Percentiles rank a stretch among this genome's conserved stretches.
phyloP scores from a whole-genome alignment of 1,140 invertebrate genomes.

The Cydia fagiglandana region DNA sequence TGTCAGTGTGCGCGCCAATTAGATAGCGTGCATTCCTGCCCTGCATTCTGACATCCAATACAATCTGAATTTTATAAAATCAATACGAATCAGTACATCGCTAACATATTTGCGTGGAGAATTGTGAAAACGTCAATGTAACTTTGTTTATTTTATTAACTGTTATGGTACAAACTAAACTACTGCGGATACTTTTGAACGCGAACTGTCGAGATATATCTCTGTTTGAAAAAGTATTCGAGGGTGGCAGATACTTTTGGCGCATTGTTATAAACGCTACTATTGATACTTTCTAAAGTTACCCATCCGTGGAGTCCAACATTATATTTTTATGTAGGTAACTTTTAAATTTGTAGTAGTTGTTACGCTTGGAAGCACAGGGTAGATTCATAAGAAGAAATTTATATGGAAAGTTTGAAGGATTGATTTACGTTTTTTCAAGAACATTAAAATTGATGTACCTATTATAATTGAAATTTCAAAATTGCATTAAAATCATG shows the following conservation, averaged over 20 bases:
- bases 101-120: background rate
- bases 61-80: constrained; percentile 32
- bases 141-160: too few relatives aligned
- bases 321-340: background rate
- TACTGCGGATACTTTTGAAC: too few relatives aligned
- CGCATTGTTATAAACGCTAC: too few relatives aligned
- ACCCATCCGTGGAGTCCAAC: background rate
- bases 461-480: too few relatives aligned
- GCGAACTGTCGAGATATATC: too few relatives aligned
- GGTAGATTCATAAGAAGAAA: background rate
- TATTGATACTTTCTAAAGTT: too few relatives aligned
- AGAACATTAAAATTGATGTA: too few relatives aligned
- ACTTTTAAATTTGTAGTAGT: background rate
- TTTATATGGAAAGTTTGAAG: background rate
- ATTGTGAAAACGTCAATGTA: too few relatives aligned
- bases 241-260: too few relatives aligned
- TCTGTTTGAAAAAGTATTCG: too few relatives aligned
- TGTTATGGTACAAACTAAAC: too few relatives aligned
- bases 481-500: too few relatives aligned
- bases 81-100: background rate
- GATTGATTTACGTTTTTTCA: background rate
- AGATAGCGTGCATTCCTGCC: constrained; percentile 47
- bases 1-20: constrained; percentile 52
- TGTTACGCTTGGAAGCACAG: background rate
- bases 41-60: constrained; percentile 38